Conservation (phyloP, 2,888 invertebrate genomes). For the Oscheius sp. region DNA sequence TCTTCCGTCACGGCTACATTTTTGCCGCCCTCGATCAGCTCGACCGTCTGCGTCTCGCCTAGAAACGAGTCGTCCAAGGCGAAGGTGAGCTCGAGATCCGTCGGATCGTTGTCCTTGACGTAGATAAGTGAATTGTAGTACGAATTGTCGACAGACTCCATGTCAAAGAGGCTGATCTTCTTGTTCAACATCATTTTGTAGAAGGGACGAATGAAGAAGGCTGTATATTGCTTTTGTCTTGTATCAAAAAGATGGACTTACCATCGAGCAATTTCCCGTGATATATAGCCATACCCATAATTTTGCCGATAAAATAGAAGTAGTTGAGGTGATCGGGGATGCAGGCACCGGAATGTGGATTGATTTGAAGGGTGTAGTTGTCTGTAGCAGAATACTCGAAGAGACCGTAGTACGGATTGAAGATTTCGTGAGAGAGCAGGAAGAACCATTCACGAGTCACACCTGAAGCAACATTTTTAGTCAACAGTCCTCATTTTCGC, state of each 20-base stretch:
- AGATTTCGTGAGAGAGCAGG: constrained; percentile 97
- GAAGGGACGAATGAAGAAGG: constrained; percentile 98
- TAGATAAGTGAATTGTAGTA: constrained; percentile 97
- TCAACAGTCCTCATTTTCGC: background rate
- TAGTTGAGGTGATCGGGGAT: constrained; percentile 97
- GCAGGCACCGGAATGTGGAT: constrained; percentile 95
- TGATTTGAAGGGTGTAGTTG: constrained; percentile 98
- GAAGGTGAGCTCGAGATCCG: constrained; percentile 92
- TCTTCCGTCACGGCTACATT: constrained; percentile 87
- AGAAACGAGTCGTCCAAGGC: constrained; percentile 96
- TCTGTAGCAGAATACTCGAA: constrained; percentile 99
- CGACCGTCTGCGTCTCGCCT: constrained; percentile 88
- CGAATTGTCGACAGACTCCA: constrained; percentile 98
- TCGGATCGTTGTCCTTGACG: constrained; percentile 83
- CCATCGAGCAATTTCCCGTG: constrained; percentile 97
- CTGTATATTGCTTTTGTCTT: constrained; percentile 73
- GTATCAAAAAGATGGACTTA: constrained; percentile 72
- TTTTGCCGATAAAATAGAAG: constrained; percentile 96
- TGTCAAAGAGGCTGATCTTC: constrained; percentile 91
- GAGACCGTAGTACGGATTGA: constrained; percentile 98
- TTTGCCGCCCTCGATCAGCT: constrained; percentile 89
- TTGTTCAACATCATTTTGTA: constrained; percentile 99
- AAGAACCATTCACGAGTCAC: constrained; percentile 80
- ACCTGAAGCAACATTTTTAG: background rate
- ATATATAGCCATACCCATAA: constrained; percentile 99